Conservation (phyloP, 2,888 invertebrate genomes). For the Spialia ferax region DNA sequence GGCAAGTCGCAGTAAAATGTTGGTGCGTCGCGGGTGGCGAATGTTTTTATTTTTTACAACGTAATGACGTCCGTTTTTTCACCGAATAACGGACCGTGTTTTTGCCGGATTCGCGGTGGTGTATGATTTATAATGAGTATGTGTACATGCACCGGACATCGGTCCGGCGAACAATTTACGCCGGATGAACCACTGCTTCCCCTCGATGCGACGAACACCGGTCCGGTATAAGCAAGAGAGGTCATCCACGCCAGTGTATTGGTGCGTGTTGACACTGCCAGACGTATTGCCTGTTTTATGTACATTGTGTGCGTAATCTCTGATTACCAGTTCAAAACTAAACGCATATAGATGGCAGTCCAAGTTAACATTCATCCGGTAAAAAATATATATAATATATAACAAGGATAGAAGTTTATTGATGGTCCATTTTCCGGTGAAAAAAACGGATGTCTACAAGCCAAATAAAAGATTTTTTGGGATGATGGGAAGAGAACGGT, state of each 20-base stretch:
- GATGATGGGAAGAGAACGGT: too few relatives aligned
- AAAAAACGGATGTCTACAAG: constrained; percentile 28
- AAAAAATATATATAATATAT: constrained; percentile 40
- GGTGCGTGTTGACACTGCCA: constrained; percentile 49
- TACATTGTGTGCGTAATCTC: constrained; percentile 45
- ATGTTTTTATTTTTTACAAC: too few relatives aligned
- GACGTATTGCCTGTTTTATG: constrained; percentile 49
- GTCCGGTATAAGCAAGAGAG: constrained; percentile 40
- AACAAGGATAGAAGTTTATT: constrained; percentile 42
- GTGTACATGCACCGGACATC: constrained; percentile 50
- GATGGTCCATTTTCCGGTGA: constrained; percentile 24
- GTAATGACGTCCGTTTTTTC: constrained; percentile 10
- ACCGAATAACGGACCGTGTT: constrained; percentile 10
- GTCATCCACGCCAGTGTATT: constrained; percentile 46
- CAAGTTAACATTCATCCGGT: constrained; percentile 41
- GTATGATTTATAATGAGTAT: constrained; percentile 15
- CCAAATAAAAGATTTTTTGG: too few relatives aligned
- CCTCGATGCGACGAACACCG: constrained; percentile 50
- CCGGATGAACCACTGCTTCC: constrained; percentile 50
- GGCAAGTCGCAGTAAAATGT: too few relatives aligned
- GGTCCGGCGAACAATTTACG: constrained; percentile 50
- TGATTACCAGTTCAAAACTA: constrained; percentile 44
- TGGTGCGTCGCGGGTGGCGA: too few relatives aligned
- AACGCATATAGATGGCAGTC: constrained; percentile 47
- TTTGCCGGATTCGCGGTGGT: constrained; percentile 6